Percentiles rank a stretch among this genome's conserved stretches.
Evolutionary conservation across 2,888 invertebrate species (phyloP).

Genomic region (Leptinotarsa juncta): DNA sequence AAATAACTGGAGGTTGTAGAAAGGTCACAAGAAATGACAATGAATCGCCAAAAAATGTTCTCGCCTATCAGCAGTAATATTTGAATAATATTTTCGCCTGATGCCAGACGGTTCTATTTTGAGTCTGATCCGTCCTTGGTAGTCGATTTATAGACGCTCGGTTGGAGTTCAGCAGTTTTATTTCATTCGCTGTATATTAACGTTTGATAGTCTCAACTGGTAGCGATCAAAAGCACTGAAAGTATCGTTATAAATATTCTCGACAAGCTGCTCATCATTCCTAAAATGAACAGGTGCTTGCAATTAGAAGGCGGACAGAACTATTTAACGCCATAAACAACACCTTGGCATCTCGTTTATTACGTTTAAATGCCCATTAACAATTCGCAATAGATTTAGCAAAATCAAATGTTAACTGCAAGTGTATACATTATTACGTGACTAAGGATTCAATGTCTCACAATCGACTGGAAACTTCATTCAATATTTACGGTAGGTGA

Average conservation of each 20-base stretch:
- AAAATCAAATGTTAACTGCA: neutral
- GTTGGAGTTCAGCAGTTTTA: constrained; percentile 18
- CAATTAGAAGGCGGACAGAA: constrained; percentile 15
- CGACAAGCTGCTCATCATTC: constrained; percentile 7
- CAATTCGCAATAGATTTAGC: constrained; percentile 1
- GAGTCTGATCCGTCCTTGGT: constrained; percentile 22
- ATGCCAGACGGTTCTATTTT: constrained; percentile 28
- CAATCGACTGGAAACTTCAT: too few species aligned
- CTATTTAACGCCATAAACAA: constrained; percentile 17
- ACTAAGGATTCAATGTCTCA: neutral
- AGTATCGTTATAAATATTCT: constrained; percentile 16
- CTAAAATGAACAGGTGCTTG: constrained; percentile 12
- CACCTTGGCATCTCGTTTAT: constrained; percentile 2
- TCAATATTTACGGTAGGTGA: too few species aligned
- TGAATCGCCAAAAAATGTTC: neutral
- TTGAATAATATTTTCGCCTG: constrained; percentile 14
- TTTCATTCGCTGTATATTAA: constrained; percentile 10
- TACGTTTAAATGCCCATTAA: constrained; percentile 8
- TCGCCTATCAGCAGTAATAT: neutral
- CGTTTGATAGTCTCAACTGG: constrained; percentile 16
- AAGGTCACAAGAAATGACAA: constrained; percentile 1
- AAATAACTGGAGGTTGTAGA: neutral
- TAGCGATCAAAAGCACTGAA: constrained; percentile 12
- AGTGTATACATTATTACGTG: constrained; percentile 1
- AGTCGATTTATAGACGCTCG: constrained; percentile 20